A percentile compares a stretch with the other conserved stretches of the same genome.
Conservation (phyloP, 2,888 invertebrate genomes). For the Machimus rusticus region DNA sequence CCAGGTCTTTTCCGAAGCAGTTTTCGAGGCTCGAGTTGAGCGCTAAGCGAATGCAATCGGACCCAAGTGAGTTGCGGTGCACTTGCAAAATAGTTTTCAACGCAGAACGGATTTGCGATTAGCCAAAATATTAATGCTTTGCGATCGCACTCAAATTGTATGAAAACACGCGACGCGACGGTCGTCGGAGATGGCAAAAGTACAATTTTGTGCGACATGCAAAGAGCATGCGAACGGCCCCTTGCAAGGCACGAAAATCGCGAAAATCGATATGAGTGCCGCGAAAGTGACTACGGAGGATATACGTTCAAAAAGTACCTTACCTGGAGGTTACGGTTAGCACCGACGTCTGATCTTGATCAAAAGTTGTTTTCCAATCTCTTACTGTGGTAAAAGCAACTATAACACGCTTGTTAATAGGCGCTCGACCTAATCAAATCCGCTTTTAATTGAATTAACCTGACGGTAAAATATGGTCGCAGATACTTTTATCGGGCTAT, state of each 20-base stretch:
- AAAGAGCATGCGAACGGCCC: neutral
- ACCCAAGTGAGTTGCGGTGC: neutral
- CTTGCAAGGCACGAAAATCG: neutral
- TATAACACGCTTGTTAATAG: neutral
- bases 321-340: neutral
- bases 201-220: neutral
- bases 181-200: neutral
- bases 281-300: neutral
- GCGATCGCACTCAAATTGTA: neutral
- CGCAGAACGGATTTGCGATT: neutral
- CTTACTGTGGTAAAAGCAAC: neutral
- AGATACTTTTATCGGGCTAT: neutral
- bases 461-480: neutral
- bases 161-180: slow-evolving; percentile 12
- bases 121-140: slow-evolving; percentile 22
- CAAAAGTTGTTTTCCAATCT: neutral
- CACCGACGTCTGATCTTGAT: neutral
- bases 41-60: neutral
- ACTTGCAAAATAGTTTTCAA: neutral
- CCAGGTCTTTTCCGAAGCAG: neutral
- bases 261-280: neutral
- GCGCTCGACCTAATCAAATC: neutral
- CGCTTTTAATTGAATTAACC: neutral
- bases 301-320: neutral
- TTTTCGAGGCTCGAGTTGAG: neutral